Base-by-base conservation (phyloP, 2,888 invertebrate genomes). In the Bhutanitis thaidina region DNA sequence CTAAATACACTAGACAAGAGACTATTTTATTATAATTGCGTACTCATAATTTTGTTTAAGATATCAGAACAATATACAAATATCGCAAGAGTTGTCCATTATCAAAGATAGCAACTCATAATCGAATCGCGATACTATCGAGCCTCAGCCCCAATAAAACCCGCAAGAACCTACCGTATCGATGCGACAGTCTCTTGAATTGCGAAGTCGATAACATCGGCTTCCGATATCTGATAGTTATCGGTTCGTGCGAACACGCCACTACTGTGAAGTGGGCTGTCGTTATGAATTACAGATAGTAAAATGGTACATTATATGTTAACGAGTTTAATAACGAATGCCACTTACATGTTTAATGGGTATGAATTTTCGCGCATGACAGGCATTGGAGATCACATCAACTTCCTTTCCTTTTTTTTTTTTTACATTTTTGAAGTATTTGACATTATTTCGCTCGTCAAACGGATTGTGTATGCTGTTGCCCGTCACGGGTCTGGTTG, bases 201-300 rank as follows among this genome's bases (percentile, higher is more conserved):
- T 35, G 61, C 27, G 8, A 62, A 57, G 57, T 52, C 52, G 74
- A 73, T 74, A 67, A 49, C 49, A 71, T 74, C 74, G 62, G 60
- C 64, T 70, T 62, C 69, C 61, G 71, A 38, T 60, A 56, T 49
- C 45, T 60, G 72, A 73, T 69, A 52, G 62, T 61, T 55, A 74
- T 74, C 71, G 56, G 60, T 62, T 69, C 71, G 70, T 73, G 71
- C 70, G 67, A 68, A 69, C 58, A 53, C 50, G 54, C 56, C 53
- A 52, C 54, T 54, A 52, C 49, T 46, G 43, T 48, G 45, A 43
- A 34, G 27, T 41, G 37, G 30, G 15, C 16, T 45, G 29, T 29
- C 25, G 32, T 32, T 34, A 10, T 25, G 29, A 35, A 38, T 45
- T 35, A 20, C 35, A 14, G 7, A 16, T 43, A 35, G 16, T 39